These are phyloP conservation scores for Tyto alba DNA, from an alignment of 2,113 vertebrate genomes.

Conservation along the genomic window DNA sequence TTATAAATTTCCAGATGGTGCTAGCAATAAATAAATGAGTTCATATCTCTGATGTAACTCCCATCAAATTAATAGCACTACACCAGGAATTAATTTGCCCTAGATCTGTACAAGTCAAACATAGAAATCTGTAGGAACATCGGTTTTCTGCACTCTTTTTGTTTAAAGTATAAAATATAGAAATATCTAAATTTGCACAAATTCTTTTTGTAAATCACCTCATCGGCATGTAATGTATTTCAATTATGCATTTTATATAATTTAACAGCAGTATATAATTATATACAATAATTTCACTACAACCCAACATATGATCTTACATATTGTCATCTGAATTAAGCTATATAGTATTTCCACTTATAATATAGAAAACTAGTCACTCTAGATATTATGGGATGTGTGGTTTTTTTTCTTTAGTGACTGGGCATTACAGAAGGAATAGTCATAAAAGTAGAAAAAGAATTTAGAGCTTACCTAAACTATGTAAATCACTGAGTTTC, in stretches of 20 bases:
- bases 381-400: not conserved
- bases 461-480: not conserved
- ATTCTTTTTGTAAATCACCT: not conserved
- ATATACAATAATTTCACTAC: not conserved
- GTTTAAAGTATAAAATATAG: not conserved
- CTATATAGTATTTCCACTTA: not conserved
- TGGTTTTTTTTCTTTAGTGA: not conserved
- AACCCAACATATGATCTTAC: not conserved
- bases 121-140: not conserved
- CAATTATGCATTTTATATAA: not conserved
- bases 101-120: not conserved
- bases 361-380: not conserved
- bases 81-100: not conserved
- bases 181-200: not conserved
- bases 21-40: slow-evolving; percentile 1
- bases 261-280: not conserved
- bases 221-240: not conserved
- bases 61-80: not conserved
- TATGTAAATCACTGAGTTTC: not conserved
- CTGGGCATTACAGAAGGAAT: not conserved
- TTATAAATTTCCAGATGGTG: slow-evolving; percentile 47
- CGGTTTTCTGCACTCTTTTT: not conserved
- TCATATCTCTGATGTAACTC: slow-evolving; percentile 9
- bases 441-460: not conserved
- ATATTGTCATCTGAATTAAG: not conserved